These are phyloP conservation scores for Autographa pulchrina DNA, from an alignment of 2,888 invertebrate genomes.

Conservation along the genomic window DNA sequence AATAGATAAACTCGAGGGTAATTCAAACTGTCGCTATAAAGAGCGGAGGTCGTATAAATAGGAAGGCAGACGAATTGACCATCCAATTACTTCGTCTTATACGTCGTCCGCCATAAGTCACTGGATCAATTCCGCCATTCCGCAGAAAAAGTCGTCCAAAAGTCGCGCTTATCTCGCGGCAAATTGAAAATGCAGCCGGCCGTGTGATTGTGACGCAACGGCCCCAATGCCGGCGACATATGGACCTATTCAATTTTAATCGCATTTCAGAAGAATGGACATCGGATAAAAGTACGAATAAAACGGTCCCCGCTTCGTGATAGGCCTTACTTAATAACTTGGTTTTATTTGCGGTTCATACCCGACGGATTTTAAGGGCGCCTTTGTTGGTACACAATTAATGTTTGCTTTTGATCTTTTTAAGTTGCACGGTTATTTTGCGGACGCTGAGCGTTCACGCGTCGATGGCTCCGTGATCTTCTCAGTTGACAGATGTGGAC, in stretches of 20 bases:
- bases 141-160: constrained; percentile 87
- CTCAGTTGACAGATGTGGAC: constrained; percentile 63
- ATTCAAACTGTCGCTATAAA: constrained; percentile 42
- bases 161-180: constrained; percentile 87
- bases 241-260: constrained; percentile 89
- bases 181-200: constrained; percentile 89
- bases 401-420: constrained; percentile 87
- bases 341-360: constrained; percentile 86
- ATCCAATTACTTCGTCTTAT: constrained; percentile 82
- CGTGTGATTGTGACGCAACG: constrained; percentile 89
- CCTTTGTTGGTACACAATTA: constrained; percentile 81
- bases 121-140: constrained; percentile 87
- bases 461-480: constrained; percentile 64
- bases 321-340: constrained; percentile 84
- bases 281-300: constrained; percentile 83
- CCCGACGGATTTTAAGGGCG: constrained; percentile 80
- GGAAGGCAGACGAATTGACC: constrained; percentile 82
- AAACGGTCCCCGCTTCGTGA: constrained; percentile 69
- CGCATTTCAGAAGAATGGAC: constrained; percentile 89
- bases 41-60: constrained; percentile 68
- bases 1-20: constrained; percentile 44
- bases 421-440: constrained; percentile 76
- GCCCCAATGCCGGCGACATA: constrained; percentile 83
- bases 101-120: constrained; percentile 83
- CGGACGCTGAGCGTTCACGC: constrained; percentile 73